Evolutionary conservation across 2,797 vertebrate genomes (phyloP).

Genomic region (Diplodus puntazzo): DNA sequence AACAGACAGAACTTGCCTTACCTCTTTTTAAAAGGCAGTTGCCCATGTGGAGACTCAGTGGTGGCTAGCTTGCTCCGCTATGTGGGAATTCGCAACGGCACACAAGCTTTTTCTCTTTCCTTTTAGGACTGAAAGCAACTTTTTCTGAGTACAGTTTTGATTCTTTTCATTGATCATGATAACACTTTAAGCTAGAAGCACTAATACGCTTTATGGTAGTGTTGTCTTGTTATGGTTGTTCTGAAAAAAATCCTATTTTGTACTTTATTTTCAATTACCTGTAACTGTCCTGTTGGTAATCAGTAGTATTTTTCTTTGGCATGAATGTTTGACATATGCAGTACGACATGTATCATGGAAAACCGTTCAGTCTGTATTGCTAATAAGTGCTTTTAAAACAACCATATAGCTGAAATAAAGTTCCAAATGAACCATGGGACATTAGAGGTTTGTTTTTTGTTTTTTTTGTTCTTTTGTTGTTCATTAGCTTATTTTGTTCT

Average conservation of each 20-base stretch:
- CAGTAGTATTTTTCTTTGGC: constrained; percentile 79
- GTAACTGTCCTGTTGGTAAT: constrained; percentile 78
- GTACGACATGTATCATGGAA: constrained; percentile 81
- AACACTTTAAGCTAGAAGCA: constrained; percentile 85
- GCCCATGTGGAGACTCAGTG: constrained; percentile 37
- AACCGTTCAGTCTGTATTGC: constrained; percentile 84
- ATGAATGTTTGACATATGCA: constrained; percentile 86
- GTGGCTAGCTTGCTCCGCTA: constrained; percentile 36
- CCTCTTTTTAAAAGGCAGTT: constrained; percentile 63
- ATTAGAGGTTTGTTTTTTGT: constrained; percentile 38
- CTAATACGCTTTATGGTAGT: constrained; percentile 86
- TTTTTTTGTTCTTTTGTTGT: constrained; percentile 1
- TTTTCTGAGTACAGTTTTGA: constrained; percentile 70
- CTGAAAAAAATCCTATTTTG: constrained; percentile 78
- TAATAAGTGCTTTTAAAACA: constrained; percentile 86
- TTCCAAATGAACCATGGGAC: constrained; percentile 67
- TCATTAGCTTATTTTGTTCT: constrained; percentile 32
- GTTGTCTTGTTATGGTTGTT: constrained; percentile 79
- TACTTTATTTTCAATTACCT: constrained; percentile 80
- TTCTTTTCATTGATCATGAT: constrained; percentile 75
- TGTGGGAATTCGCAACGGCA: constrained; percentile 52
- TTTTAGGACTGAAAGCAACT: constrained; percentile 65
- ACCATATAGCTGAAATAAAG: constrained; percentile 87
- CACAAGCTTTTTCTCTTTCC: constrained; percentile 39
- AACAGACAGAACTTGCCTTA: constrained; percentile 67